These are phyloP conservation scores for Carapus acus DNA, from an alignment of 2,797 vertebrate species.

Conservation along the genomic window DNA sequence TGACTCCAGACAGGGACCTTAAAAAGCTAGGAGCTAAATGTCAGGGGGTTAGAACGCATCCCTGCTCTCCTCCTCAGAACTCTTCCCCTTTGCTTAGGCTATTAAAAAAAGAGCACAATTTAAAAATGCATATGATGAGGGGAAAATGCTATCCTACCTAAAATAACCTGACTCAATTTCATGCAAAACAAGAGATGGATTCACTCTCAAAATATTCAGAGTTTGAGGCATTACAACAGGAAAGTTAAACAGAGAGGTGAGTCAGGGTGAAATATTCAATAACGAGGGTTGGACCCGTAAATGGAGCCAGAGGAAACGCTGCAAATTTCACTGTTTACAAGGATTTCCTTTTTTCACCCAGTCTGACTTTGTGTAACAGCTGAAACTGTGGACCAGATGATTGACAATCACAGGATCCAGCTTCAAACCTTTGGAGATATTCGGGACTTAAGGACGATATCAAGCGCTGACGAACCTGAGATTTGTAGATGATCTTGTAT, in stretches of 20 bases:
- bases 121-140: conserved; percentile 1
- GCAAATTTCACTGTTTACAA: too few species aligned
- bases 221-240: conserved; percentile 3
- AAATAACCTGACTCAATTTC: too few species aligned
- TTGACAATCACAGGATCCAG: too few species aligned
- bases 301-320: conserved; percentile 25
- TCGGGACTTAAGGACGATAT: too few species aligned
- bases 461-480: too few species aligned
- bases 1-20: conserved; percentile 38
- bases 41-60: conserved; percentile 47
- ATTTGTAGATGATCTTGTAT: too few species aligned
- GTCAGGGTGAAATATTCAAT: conserved; percentile 29
- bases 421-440: too few species aligned
- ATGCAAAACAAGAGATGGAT: too few species aligned
- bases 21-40: conserved; percentile 57
- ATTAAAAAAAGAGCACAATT: conserved; percentile 4
- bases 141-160: too few species aligned
- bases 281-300: conserved; percentile 23
- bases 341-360: too few species aligned
- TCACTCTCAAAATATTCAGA: conserved; percentile 3
- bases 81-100: conserved; percentile 7
- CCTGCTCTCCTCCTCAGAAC: conserved; percentile 29
- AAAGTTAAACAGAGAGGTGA: conserved; percentile 19
- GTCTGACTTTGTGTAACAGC: too few species aligned
- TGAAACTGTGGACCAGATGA: too few species aligned